Evolutionary conservation across 2,113 vertebrate species (phyloP).

Genomic region (Myrmecobius fasciatus): DNA sequence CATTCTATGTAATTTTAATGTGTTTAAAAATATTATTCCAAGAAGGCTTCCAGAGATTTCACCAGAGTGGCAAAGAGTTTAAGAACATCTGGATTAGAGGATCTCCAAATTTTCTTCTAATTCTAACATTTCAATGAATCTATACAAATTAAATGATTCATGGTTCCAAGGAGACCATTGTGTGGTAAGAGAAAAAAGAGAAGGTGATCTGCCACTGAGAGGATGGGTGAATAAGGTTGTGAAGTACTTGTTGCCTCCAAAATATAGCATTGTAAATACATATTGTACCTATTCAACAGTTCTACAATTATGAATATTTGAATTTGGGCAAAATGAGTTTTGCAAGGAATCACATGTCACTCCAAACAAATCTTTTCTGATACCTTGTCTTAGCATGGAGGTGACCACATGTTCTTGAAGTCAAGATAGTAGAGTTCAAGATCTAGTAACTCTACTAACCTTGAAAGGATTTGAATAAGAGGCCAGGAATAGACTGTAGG

Average conservation of each 20-base stretch:
- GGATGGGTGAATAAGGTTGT: no score
- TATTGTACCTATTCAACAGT: background rate
- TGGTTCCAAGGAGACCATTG: background rate
- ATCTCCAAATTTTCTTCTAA: background rate
- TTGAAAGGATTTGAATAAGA: background rate
- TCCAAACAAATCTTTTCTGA: background rate
- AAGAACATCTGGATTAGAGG: background rate
- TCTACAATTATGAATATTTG: background rate
- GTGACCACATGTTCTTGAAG: background rate
- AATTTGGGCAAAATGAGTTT: background rate
- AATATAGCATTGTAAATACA: background rate
- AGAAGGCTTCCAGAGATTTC: background rate
- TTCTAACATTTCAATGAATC: background rate
- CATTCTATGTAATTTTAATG: background rate
- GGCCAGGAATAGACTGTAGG: background rate
- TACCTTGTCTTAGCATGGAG: no score
- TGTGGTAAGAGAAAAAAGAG: no score
- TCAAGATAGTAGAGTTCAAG: background rate
- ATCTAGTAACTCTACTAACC: background rate
- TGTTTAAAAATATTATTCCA: background rate
- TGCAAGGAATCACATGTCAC: background rate
- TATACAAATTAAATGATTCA: background rate
- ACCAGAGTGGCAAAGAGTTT: background rate
- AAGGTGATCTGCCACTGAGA: no score
- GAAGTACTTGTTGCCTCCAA: no score